Evolutionary conservation across 2,888 invertebrate species (phyloP), one percentile per base, ranked within the genome.

Genomic region (Galerucella calmariensis): DNA sequence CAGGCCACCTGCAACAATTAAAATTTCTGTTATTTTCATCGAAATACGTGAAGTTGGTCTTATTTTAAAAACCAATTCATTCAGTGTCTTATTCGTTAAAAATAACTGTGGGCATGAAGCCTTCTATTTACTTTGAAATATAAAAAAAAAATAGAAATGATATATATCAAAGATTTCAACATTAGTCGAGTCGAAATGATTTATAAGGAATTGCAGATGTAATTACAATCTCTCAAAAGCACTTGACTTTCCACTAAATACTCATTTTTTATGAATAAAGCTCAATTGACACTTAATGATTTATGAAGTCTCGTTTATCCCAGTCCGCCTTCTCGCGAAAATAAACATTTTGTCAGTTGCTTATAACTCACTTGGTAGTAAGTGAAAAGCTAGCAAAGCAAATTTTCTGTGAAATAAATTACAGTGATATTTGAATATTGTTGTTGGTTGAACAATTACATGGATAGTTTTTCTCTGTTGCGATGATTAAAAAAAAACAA

Each of bases 1-100:
- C 97, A 97, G 83, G 97, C 97, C 79, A 97, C 96, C 97, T 97
- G 89, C 48, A 89, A 88, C 78, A 77, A 83, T 81, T 9, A 41
- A 41, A 41, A 41, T 1, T 41, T 8, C 2, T 41, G 9, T 41
- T 41, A 41, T 41, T 41, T 41, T 41, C 35, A 41, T 41, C 35
- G 9, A 9, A 41, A 41, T 41, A 41, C 8, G 35, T 41, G 35
- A 41, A 8, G 8, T 41, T 41, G 35, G 35, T 8, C 1, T 41
- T 41, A 41, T 41, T 41, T 41, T 1, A 41, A 41, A 41, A 41
- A 41, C 4, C 4, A 35, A 35, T 35, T 27, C 35, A 4, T 27
- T 27, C 3, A 27, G 27, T 27, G 0, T 35, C 4, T 35, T 35
- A 5, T 35, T 35, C 35, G 35, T 35, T 6, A 35, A 35, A 35